phyloP scores from a whole-genome alignment of 2,797 vertebrate species.

The Rhabdomys pumilio region DNA sequence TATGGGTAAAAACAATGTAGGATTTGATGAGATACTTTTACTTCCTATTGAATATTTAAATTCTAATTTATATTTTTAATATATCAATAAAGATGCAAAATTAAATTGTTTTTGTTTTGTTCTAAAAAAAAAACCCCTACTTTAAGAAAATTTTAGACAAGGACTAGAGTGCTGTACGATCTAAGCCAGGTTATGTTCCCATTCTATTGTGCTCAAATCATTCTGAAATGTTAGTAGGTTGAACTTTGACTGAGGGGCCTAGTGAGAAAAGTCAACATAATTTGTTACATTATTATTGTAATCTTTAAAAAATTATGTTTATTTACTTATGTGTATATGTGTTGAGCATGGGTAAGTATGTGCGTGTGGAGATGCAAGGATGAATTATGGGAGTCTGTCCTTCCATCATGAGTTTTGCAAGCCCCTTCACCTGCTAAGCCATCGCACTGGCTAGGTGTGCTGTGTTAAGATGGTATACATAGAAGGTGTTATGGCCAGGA shows the following conservation, averaged over 20 bases:
- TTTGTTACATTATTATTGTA: not conserved
- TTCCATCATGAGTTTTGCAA: not conserved
- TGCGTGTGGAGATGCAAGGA: not conserved
- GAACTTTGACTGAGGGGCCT: not conserved
- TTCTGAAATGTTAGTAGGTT: conserved; percentile 46
- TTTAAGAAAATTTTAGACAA: not conserved
- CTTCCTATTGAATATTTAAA: conserved; percentile 53
- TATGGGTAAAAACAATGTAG: conserved; percentile 41
- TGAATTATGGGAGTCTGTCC: not conserved
- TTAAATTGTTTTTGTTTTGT: conserved; percentile 53
- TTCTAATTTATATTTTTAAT: conserved; percentile 60
- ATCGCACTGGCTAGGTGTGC: not conserved
- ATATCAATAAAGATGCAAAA: conserved; percentile 60
- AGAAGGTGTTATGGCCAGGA: not conserved
- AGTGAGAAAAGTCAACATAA: conserved; percentile 57
- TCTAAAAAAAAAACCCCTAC: not conserved
- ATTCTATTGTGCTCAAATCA: not conserved
- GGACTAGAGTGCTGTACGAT: not conserved
- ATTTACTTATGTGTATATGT: not conserved
- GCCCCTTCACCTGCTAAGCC: not conserved
- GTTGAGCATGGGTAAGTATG: not conserved
- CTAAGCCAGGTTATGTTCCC: not conserved
- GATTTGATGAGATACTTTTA: conserved; percentile 60
- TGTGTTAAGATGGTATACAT: conserved; percentile 42
- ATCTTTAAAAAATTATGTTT: not conserved